Evolutionary conservation across 1,140 invertebrate species (phyloP), one percentile per base, ranked within the genome.

Genomic region (Drosophila nannoptera): DNA sequence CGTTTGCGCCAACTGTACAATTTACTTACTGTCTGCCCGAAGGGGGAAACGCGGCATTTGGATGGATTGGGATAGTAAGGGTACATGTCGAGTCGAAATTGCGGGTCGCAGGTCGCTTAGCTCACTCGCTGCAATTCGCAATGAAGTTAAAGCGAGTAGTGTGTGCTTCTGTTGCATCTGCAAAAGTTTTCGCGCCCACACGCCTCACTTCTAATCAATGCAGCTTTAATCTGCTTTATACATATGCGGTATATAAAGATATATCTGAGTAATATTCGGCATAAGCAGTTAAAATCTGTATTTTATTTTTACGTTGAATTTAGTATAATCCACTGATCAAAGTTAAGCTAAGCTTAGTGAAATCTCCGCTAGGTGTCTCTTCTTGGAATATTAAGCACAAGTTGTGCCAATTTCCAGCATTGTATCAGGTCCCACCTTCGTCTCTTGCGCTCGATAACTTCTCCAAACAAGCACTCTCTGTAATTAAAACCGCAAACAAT

Each of bases 1-100:
- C 80, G 80, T 83, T 83, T 83, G 80, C 80, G 80, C 80, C 76
- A 83, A 84, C 80, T 83, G 73, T 78, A 83, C 80, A 83, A 83
- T 83, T 83, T 83, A 77, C 76, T 73, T 78, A 68, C 74, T 65
- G 52, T 29, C 33, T 16, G 46, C 58, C 50, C 29, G 29, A 32
- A 11, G 22, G 2, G 14, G 38, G 38, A 4, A 2, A 43, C 12
- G 40, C 55, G 32, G 0, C 4, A 12, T 7, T 8, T 32, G 11
- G 43, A 8, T 22, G 22, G 22, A 22, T 22, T 22, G 5, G 11
- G 35, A 0, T 6, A 5, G 14, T 1, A 11, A 12, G 40, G 32
- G 33, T 46, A 11, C 14, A 14, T 61, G 59, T 54, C 11, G 16
- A 11, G 12, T 50, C 4, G 49, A n/a, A 9, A 50, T 36, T 22